Conservation (phyloP, 2,888 invertebrate species). For the Microplitis deprimator region DNA sequence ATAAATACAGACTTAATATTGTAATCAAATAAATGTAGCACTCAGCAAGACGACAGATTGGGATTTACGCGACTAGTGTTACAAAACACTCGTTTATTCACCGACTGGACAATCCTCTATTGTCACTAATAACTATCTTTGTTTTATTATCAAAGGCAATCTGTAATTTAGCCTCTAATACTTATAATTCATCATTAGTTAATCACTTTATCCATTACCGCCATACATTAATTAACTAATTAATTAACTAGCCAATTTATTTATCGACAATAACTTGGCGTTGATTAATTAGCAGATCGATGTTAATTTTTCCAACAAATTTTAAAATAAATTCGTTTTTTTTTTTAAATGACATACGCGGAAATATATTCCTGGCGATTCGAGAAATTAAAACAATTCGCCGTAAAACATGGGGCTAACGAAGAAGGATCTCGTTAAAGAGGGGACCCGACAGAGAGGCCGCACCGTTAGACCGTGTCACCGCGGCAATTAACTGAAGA, state of each 20-base stretch:
- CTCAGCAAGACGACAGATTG: slow-evolving; percentile 60
- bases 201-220: slow-evolving; percentile 28
- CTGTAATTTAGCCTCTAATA: no score
- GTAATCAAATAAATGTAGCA: slow-evolving; percentile 62
- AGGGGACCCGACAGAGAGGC: slow-evolving; percentile 51
- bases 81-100: slow-evolving; percentile 61
- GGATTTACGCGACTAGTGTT: slow-evolving; percentile 58
- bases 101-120: slow-evolving; percentile 57
- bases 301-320: no score
- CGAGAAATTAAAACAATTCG: slow-evolving; percentile 48
- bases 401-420: slow-evolving; percentile 57
- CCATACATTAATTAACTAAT: slow-evolving; percentile 37
- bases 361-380: slow-evolving; percentile 53
- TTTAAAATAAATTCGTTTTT: no score
- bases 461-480: slow-evolving; percentile 61
- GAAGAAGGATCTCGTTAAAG: slow-evolving; percentile 50
- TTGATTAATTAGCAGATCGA: no score
- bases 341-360: slow-evolving; percentile 30
- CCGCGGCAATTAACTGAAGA: slow-evolving; percentile 63
- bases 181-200: background rate
- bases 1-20: slow-evolving; percentile 53
- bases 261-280: no score
- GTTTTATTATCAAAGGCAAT: slow-evolving; percentile 21
- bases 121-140: slow-evolving; percentile 46
- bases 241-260: background rate